A percentile compares a stretch with the other conserved stretches of the same genome.
phyloP scores from a whole-genome alignment of 1,140 invertebrate species.

The Drosophila ogumai region DNA sequence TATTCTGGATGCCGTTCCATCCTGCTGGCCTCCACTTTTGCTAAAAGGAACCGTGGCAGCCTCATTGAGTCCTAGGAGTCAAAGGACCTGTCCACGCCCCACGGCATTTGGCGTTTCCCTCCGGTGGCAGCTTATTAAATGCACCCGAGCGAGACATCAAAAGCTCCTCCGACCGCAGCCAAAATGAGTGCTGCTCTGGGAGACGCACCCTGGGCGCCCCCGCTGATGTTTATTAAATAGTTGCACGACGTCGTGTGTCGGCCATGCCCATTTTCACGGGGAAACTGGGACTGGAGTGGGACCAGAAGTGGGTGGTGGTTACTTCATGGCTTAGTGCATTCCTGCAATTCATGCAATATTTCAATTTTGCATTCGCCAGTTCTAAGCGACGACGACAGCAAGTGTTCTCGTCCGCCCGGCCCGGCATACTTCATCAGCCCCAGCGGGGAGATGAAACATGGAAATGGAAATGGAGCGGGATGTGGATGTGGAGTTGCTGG shows the following conservation, averaged over 20 bases:
- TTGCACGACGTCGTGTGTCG: slow-evolving; percentile 53
- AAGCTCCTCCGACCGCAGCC: slow-evolving; percentile 42
- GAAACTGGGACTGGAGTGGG: not conserved
- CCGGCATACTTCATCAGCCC: slow-evolving; percentile 29
- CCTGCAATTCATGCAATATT: slow-evolving; percentile 77
- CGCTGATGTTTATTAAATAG: slow-evolving; percentile 79
- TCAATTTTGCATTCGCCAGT: slow-evolving; percentile 60
- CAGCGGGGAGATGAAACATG: slow-evolving; percentile 9
- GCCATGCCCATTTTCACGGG: slow-evolving; percentile 19
- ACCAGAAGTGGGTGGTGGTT: not conserved
- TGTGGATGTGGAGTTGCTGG: slow-evolving; percentile 2
- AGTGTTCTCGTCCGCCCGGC: slow-evolving; percentile 36
- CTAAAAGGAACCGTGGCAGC: slow-evolving; percentile 5
- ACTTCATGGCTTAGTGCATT: slow-evolving; percentile 55
- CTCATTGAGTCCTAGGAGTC: slow-evolving; percentile 36
- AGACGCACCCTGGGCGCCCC: not conserved
- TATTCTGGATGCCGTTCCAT: not conserved
- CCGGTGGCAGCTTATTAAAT: slow-evolving; percentile 66
- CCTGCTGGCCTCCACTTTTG: not conserved
- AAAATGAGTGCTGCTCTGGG: slow-evolving; percentile 30
- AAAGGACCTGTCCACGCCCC: slow-evolving; percentile 23
- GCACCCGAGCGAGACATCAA: slow-evolving; percentile 75
- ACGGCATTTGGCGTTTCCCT: not conserved
- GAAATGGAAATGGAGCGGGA: not conserved
- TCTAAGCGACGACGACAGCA: slow-evolving; percentile 38